Percentiles rank a stretch among this genome's conserved stretches.
phyloP scores from a whole-genome alignment of 2,113 vertebrate species.

The Mormyrus lacerda region DNA sequence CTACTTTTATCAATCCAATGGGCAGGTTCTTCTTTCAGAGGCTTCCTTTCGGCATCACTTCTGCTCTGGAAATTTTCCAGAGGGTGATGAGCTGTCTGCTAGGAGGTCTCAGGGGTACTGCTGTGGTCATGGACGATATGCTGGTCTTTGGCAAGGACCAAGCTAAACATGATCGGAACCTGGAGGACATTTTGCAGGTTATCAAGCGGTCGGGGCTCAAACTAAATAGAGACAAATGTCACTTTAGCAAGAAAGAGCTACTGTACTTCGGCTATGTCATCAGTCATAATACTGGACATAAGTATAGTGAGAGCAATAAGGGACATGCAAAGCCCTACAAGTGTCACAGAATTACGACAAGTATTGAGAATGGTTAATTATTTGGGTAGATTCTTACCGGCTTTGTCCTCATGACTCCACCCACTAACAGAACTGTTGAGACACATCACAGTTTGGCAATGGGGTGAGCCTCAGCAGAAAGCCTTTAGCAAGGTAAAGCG shows the following conservation, averaged over 20 bases:
- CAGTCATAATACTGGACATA: background rate
- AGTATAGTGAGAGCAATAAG: background rate
- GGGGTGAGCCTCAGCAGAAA: background rate
- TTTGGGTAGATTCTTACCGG: background rate
- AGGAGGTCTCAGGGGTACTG: background rate
- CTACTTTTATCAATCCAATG: background rate
- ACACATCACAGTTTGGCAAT: background rate
- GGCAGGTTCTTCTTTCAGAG: background rate
- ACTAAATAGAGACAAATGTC: background rate
- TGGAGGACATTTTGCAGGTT: background rate
- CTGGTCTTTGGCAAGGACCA: background rate
- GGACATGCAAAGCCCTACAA: background rate
- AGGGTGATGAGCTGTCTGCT: background rate
- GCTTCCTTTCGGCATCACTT: background rate
- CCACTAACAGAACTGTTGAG: background rate
- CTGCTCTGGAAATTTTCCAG: background rate
- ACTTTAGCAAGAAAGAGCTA: background rate
- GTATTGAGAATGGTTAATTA: background rate
- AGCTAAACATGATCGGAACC: background rate
- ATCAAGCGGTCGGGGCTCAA: background rate
- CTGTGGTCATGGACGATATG: background rate
- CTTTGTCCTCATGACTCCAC: background rate
- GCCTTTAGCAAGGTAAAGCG: background rate
- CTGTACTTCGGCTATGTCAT: background rate
- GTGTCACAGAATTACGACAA: background rate